Evolutionary conservation across 2,113 vertebrate genomes (phyloP), one percentile per base, ranked within the genome.

Genomic region (Datnioides undecimradiatus): DNA sequence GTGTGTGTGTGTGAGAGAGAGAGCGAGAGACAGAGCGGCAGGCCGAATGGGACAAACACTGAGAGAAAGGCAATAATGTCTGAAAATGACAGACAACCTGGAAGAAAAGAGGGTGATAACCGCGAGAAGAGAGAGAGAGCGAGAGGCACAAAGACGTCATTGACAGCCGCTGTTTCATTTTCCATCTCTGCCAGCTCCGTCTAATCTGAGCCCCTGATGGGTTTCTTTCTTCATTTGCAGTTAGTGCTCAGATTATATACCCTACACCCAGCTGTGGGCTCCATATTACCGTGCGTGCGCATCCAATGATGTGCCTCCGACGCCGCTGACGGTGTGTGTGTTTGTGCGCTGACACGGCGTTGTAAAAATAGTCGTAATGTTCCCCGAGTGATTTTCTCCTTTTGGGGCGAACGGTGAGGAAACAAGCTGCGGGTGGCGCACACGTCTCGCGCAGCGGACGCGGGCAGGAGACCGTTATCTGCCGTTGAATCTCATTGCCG

Each of bases 181-280:
- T 88, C 82, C 84, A 68, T 86, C 83, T 79, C 79, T 75, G 82
- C 58, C 72, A 80, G 73, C 73, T 78, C 64, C 79, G 68, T 84
- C 85, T 80, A 80, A 73, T 86, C 88, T 79, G 74, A 75, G 77
- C 76, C 31, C 68, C 86, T 76, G 76, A 85, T 78, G 83, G 72
- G 58, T 85, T 84, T 78, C 75, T 85, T 52, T 71, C 80, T 86
- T 90, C 89, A 90, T 92, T 80, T 91, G 84, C 86, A 84, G 85
- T 88, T 84, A 87, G 83, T 34, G 79, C 54, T 45, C 60, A 73
- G 65, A 90, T 89, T 73, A 85, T 74, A 77, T 55, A 68, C 46
- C 73, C 29, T 12, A 54, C 71, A 34, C 40, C 77, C 82, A 63
- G 80, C 86, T 86, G 85, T 62, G 80, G 43, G 79, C 76, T 70